phyloP scores from a whole-genome alignment of 35 echinoderm and acorn worm genomes.

The Heliocidaris tuberculata region DNA sequence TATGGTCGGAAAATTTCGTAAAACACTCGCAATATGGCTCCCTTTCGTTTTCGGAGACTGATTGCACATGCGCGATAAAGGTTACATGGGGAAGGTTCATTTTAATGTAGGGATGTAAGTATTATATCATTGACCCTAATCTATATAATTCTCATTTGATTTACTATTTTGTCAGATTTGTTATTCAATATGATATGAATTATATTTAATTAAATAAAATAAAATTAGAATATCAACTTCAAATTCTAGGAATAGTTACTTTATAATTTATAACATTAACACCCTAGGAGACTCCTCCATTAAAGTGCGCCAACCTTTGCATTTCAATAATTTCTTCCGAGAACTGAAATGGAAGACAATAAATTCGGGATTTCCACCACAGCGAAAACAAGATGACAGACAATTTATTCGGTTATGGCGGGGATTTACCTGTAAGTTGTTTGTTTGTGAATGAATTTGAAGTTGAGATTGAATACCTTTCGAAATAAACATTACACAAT shows the following conservation, averaged over 20 bases:
- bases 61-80: constrained; percentile 24
- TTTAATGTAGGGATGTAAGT: not conserved
- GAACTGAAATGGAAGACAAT: not conserved
- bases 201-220: too few species aligned
- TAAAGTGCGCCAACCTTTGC: constrained; percentile 1
- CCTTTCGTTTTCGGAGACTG: constrained; percentile 31
- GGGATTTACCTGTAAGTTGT: constrained; percentile 51
- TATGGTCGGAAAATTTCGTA: constrained; percentile 79
- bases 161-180: too few species aligned
- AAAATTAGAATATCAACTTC: too few species aligned
- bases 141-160: too few species aligned
- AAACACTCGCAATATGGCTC: constrained; percentile 65
- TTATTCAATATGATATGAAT: too few species aligned
- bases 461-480: not conserved
- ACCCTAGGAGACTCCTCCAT: not conserved
- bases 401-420: constrained; percentile 41
- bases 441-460: not conserved
- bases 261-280: not conserved
- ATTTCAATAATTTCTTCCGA: not conserved
- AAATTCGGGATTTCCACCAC: not conserved
- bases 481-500: not conserved
- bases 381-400: constrained; percentile 50
- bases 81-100: not conserved
- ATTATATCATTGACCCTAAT: not conserved
- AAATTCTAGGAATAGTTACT: not conserved